Percentiles rank a stretch among this genome's conserved stretches.
These are phyloP conservation scores for Synanthedon myopaeformis DNA, from an alignment of 2,888 invertebrate genomes.

Conservation along the genomic window DNA sequence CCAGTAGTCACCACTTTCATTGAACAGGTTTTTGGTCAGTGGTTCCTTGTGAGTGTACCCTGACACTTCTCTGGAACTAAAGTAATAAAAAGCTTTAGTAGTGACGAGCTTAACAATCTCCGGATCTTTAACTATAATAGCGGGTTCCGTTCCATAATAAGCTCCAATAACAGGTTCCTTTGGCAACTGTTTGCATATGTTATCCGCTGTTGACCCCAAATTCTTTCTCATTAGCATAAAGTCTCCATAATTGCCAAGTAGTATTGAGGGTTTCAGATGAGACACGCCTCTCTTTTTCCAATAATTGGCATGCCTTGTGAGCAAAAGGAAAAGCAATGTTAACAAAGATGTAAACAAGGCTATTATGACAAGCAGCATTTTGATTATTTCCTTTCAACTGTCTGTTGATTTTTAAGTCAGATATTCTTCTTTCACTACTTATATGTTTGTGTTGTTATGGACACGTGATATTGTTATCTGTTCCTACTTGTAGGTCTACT, in stretches of 20 bases:
- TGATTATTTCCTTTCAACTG: not conserved
- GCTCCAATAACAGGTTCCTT: slow-evolving; percentile 10
- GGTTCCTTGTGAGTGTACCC: slow-evolving; percentile 27
- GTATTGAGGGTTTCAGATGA: slow-evolving; percentile 19
- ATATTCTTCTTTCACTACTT: no score
- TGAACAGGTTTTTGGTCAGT: slow-evolving; percentile 29
- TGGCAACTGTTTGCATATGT: slow-evolving; percentile 16
- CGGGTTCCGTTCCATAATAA: slow-evolving; percentile 8
- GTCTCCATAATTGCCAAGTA: slow-evolving; percentile 32
- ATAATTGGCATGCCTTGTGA: slow-evolving; percentile 14
- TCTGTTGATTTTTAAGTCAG: no score
- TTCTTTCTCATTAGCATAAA: slow-evolving; percentile 14
- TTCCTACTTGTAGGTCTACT: no score
- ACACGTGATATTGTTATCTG: no score
- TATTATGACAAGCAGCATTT: not conserved
- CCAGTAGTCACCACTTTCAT: slow-evolving; percentile 37
- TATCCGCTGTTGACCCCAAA: slow-evolving; percentile 12
- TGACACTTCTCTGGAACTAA: slow-evolving; percentile 33
- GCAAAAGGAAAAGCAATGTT: not conserved
- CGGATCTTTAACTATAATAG: slow-evolving; percentile 8
- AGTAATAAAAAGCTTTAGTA: slow-evolving; percentile 43
- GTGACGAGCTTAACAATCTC: slow-evolving; percentile 32
- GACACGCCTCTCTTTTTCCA: slow-evolving; percentile 28
- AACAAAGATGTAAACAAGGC: not conserved
- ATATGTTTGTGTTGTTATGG: no score